Conservation (phyloP, 2,888 invertebrate species). For the Netelia virgata region DNA sequence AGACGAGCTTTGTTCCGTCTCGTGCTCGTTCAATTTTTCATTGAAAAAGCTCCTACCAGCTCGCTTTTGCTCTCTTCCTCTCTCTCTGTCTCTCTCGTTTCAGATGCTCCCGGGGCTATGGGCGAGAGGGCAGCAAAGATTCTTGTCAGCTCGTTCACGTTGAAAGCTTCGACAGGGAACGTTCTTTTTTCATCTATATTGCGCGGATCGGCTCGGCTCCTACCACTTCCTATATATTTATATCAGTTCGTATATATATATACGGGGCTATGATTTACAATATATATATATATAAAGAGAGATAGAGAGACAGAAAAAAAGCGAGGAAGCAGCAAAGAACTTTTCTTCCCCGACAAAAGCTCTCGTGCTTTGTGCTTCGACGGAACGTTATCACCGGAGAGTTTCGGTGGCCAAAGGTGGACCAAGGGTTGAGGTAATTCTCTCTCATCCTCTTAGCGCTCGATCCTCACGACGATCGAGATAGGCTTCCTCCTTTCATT, state of each 20-base stretch:
- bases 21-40: conserved; percentile 39
- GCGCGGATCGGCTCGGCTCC: background rate
- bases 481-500: conserved; percentile 25
- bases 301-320: background rate
- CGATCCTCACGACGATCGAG: background rate
- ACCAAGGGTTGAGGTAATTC: background rate
- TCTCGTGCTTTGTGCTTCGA: conserved; percentile 33
- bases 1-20: conserved; percentile 13
- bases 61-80: background rate
- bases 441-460: conserved; percentile 1
- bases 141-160: conserved; percentile 47
- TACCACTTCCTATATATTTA: background rate
- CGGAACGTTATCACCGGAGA: conserved; percentile 44
- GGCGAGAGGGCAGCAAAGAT: conserved; percentile 19
- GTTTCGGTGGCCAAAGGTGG: conserved; percentile 13
- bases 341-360: conserved; percentile 24
- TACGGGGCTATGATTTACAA: too few species aligned
- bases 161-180: conserved; percentile 15
- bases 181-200: conserved; percentile 6
- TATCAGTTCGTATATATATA: background rate
- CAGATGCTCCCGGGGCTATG: conserved; percentile 9
- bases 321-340: conserved; percentile 13
- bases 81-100: background rate
- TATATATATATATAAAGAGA: too few species aligned
- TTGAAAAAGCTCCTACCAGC: conserved; percentile 40